phyloP scores from a whole-genome alignment of 2,888 invertebrate genomes.

The Eristalis arbustorum region DNA sequence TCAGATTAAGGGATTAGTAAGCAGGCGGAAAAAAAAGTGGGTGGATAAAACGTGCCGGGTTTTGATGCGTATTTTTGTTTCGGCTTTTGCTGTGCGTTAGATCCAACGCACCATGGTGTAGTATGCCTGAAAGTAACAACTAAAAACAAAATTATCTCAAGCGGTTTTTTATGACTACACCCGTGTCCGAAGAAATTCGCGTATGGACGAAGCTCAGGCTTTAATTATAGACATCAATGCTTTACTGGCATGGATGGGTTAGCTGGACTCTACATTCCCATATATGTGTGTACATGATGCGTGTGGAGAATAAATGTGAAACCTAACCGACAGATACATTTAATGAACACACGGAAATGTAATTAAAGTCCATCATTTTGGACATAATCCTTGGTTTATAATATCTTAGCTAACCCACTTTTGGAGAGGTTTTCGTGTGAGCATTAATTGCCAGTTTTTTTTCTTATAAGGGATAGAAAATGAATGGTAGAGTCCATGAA shows the following conservation, averaged over 20 bases:
- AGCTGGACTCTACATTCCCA: not conserved
- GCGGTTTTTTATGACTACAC: constrained; percentile 34
- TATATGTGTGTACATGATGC: not conserved
- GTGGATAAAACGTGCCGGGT: not conserved
- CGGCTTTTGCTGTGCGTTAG: not conserved
- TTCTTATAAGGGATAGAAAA: not conserved
- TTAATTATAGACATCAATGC: constrained; percentile 33
- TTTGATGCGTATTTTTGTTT: not conserved
- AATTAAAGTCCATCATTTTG: constrained; percentile 16
- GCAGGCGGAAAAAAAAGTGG: constrained; percentile 22
- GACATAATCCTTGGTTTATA: constrained; percentile 28
- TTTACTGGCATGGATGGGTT: not conserved
- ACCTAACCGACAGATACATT: constrained; percentile 11
- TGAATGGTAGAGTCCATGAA: not conserved
- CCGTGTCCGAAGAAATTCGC: constrained; percentile 10
- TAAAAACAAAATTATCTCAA: constrained; percentile 43
- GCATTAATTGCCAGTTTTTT: constrained; percentile 25
- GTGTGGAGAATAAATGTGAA: constrained; percentile 15
- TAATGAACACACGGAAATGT: constrained; percentile 26
- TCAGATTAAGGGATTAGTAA: constrained; percentile 54
- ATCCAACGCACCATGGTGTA: not conserved
- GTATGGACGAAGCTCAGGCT: not conserved
- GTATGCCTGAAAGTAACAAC: not conserved
- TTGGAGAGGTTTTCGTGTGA: not conserved
- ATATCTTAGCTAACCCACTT: constrained; percentile 11